Evolutionary conservation across 2,888 invertebrate species (phyloP).

Genomic region (Machimus atricapillus): DNA sequence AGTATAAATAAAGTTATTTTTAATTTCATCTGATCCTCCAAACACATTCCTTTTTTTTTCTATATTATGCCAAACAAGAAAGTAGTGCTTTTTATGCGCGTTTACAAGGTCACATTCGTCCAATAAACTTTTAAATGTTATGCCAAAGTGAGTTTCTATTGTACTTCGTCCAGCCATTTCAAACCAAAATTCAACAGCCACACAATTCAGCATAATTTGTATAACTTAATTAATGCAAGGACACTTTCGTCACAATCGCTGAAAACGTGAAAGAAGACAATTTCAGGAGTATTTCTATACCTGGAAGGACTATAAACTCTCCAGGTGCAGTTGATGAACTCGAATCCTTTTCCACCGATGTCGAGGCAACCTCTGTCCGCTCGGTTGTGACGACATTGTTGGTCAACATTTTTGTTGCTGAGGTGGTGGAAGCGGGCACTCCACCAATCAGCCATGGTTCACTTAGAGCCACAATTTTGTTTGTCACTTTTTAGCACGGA

Average conservation of each 20-base stretch:
- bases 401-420: slow-evolving; percentile 16
- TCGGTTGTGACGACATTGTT: slow-evolving; percentile 39
- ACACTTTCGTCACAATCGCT: background rate
- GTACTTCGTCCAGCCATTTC: background rate
- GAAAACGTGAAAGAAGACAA: background rate
- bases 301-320: slow-evolving; percentile 45
- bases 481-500: background rate
- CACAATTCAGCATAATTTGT: background rate
- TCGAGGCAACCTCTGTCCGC: background rate
- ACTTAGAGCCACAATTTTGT: slow-evolving; percentile 45
- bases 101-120: background rate
- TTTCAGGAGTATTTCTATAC: slow-evolving; percentile 3
- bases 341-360: background rate
- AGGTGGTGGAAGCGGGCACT: slow-evolving; percentile 38
- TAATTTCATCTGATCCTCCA: too few species aligned
- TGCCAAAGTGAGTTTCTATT: background rate
- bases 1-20: too few species aligned
- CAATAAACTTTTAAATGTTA: background rate
- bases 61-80: background rate
- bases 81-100: background rate
- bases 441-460: slow-evolving; percentile 46
- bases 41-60: too few species aligned
- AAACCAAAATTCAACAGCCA: background rate
- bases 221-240: background rate
- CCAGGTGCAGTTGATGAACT: slow-evolving; percentile 15